Evolutionary conservation across 2,797 vertebrate genomes (phyloP).

Genomic region (Chiroxiphia lanceolata): DNA sequence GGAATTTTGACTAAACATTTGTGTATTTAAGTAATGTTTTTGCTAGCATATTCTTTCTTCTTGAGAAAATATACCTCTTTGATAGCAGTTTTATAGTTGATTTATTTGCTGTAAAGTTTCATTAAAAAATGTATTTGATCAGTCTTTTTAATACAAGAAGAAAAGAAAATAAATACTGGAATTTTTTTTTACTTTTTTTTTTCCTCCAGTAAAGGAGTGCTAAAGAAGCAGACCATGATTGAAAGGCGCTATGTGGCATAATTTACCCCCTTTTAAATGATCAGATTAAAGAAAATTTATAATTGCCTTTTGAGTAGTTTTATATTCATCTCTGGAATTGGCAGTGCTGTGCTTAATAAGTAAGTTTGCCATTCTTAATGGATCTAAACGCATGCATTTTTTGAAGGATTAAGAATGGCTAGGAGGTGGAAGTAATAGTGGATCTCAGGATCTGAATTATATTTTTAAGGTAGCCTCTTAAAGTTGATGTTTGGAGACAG

Average conservation of each 20-base stretch:
- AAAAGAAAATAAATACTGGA: not conserved
- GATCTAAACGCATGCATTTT: not conserved
- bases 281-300: not conserved
- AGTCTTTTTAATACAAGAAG: not conserved
- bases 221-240: not conserved
- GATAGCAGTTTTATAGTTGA: not conserved
- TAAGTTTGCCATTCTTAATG: not conserved
- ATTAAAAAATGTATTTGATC: not conserved
- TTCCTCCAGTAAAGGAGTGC: not conserved
- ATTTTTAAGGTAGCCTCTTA: not conserved
- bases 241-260: not conserved
- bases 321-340: not conserved
- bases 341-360: not conserved
- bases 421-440: not conserved
- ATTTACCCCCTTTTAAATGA: not conserved
- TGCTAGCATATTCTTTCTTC: not conserved
- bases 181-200: too few species aligned
- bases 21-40: not conserved
- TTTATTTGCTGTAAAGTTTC: not conserved
- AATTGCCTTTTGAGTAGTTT: not conserved
- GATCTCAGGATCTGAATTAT: not conserved
- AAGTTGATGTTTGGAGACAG: not conserved
- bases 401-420: not conserved
- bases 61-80: not conserved
- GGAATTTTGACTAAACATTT: not conserved